Percentiles rank a stretch among this genome's conserved stretches.
Conservation (phyloP, 2,888 invertebrate species). For the Zaprionus obscuricornis region DNA sequence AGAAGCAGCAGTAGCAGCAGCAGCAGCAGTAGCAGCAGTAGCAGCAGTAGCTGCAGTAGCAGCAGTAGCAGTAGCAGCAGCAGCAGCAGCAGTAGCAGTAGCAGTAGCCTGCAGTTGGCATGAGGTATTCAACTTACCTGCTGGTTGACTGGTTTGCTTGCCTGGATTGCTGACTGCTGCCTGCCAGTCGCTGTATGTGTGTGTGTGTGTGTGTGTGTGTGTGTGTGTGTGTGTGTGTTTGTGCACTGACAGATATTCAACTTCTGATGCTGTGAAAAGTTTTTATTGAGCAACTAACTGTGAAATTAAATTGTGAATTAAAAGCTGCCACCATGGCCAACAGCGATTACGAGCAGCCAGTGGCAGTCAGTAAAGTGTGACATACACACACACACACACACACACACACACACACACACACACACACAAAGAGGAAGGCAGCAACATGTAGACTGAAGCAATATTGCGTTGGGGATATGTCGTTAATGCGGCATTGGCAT, state of each 20-base stretch:
- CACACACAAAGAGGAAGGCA: too few relatives aligned
- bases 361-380: not conserved
- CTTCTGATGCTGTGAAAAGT: conserved; percentile 53
- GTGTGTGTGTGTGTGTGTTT: too few relatives aligned
- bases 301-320: conserved; percentile 77
- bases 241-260: conserved; percentile 46
- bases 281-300: conserved; percentile 71
- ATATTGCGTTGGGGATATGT: conserved; percentile 51
- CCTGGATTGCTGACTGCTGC: too few relatives aligned
- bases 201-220: too few relatives aligned
- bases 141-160: not conserved
- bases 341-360: conserved; percentile 51
- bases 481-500: conserved; percentile 49
- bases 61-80: not conserved
- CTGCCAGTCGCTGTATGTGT: not conserved
- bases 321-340: conserved; percentile 65
- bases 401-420: too few relatives aligned
- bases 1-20: not conserved
- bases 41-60: not conserved
- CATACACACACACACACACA: too few relatives aligned
- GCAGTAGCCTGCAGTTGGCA: conserved; percentile 1
- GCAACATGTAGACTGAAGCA: too few relatives aligned
- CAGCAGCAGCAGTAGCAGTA: not conserved
- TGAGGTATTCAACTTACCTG: conserved; percentile 6
- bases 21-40: not conserved